Evolutionary conservation across 2,888 invertebrate species (phyloP).

Genomic region (Elmis aenea): DNA sequence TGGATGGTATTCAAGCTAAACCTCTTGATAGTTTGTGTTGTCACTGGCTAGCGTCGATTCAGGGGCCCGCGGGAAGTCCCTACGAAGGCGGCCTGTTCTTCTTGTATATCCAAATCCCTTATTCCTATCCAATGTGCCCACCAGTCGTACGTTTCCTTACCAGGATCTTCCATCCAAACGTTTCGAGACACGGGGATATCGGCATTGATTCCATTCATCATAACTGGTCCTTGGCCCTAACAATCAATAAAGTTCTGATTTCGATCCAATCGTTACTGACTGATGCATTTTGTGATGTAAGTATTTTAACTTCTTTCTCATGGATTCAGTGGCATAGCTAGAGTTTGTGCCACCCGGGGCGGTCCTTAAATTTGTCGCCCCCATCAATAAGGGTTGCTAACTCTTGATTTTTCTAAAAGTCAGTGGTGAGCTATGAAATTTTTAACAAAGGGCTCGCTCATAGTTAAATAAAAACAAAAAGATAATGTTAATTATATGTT

Average conservation of each 20-base stretch:
- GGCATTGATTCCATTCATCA: constrained; percentile 93
- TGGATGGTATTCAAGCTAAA: constrained; percentile 78
- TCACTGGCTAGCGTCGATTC: constrained; percentile 92
- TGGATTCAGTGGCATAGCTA: too few relatives aligned
- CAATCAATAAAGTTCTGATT: constrained; percentile 82
- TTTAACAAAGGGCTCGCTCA: too few relatives aligned
- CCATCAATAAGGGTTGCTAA: too few relatives aligned
- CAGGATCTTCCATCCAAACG: constrained; percentile 90
- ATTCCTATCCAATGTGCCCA: constrained; percentile 85
- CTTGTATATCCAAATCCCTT: constrained; percentile 84
- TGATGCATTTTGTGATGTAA: constrained; percentile 81
- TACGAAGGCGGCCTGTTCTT: constrained; percentile 93
- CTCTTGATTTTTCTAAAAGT: too few relatives aligned
- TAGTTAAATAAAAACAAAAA: too few relatives aligned
- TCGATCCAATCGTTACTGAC: constrained; percentile 84
- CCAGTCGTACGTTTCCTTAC: constrained; percentile 89
- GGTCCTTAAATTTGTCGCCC: too few relatives aligned
- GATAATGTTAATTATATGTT: too few relatives aligned
- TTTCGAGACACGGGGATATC: constrained; percentile 91
- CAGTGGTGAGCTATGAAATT: too few relatives aligned
- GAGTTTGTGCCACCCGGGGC: too few relatives aligned
- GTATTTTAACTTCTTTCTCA: too few relatives aligned
- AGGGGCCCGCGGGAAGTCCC: constrained; percentile 87
- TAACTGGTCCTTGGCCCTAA: constrained; percentile 93
- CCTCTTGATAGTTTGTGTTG: constrained; percentile 76